These are phyloP conservation scores for Actinia equina DNA, from an alignment of 64 coral and sea anemone species.

Conservation along the genomic window DNA sequence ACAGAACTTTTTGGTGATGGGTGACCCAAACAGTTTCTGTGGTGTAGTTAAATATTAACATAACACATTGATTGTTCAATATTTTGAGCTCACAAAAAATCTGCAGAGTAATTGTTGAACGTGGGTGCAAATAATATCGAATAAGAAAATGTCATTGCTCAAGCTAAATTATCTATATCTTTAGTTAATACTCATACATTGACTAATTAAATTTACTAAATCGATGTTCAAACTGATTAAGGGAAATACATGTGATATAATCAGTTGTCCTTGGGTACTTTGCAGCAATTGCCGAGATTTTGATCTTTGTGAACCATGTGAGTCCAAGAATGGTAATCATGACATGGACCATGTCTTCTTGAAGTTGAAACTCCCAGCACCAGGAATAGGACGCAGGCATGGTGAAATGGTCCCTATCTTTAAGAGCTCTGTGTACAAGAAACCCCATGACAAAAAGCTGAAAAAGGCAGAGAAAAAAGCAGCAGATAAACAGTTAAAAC, in stretches of 20 bases:
- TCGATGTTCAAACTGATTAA: neutral
- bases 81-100: no score
- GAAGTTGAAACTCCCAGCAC: conserved; percentile 64
- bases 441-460: conserved; percentile 29
- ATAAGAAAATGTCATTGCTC: no score
- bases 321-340: conserved; percentile 53
- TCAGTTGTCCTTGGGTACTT: neutral
- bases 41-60: no score
- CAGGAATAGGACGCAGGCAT: conserved; percentile 69
- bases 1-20: no score
- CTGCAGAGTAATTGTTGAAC: no score
- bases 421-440: conserved; percentile 64
- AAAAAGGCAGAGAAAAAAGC: conserved; percentile 12
- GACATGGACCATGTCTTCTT: conserved; percentile 68
- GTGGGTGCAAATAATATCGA: no score
- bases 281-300: conserved; percentile 83
- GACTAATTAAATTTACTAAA: no score
- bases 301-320: conserved; percentile 87
- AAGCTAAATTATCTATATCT: no score
- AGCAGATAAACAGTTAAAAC: conserved; percentile 8
- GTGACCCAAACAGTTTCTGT: no score
- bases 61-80: no score
- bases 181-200: no score
- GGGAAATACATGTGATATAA: neutral
- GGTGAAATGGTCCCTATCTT: conserved; percentile 89